phyloP scores from a whole-genome alignment of 2,797 vertebrate genomes.

The Loris lydekkerianus region DNA sequence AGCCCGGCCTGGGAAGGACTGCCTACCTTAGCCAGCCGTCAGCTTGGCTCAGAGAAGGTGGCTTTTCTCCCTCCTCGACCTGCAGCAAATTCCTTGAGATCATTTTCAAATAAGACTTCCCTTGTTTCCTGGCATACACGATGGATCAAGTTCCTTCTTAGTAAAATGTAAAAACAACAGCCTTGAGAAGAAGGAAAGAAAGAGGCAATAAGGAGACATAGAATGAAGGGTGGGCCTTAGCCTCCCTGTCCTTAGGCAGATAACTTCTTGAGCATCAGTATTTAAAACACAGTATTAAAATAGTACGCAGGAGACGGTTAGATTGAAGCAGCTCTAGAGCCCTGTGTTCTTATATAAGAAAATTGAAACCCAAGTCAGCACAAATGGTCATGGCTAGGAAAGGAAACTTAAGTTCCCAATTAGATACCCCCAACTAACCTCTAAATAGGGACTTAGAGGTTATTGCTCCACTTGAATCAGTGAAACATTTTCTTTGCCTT shows the following conservation, averaged over 20 bases:
- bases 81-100: background rate
- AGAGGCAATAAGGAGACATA: background rate
- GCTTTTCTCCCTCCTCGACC: background rate
- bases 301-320: background rate
- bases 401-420: background rate
- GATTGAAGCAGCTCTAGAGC: background rate
- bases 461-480: background rate
- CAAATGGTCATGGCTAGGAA: background rate
- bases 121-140: background rate
- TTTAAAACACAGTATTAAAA: background rate
- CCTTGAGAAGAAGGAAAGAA: background rate
- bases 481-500: background rate
- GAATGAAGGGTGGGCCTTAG: background rate
- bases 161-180: slow-evolving; percentile 27
- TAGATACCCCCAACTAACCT: background rate
- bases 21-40: background rate
- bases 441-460: background rate
- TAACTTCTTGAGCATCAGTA: background rate
- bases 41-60: background rate
- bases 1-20: background rate
- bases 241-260: slow-evolving; percentile 29
- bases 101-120: background rate
- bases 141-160: background rate
- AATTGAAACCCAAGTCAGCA: background rate
- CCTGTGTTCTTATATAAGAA: background rate